Evolutionary conservation across 92 coral and sea anemone genomes (phyloP).

Genomic region (Bergia puertoricense): DNA sequence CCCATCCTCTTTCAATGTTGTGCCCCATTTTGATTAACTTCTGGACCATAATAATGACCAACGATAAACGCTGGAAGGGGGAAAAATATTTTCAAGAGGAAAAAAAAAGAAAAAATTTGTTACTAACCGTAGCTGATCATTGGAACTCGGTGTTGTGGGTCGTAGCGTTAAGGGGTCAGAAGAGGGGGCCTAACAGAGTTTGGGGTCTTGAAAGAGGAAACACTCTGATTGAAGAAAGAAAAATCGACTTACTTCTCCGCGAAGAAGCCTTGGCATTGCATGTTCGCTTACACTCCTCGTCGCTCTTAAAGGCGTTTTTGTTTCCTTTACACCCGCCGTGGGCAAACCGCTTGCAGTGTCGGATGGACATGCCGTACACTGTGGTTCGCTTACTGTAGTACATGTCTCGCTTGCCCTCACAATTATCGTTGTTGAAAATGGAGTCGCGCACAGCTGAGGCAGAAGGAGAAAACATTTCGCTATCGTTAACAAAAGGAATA

Average conservation of each 20-base stretch:
- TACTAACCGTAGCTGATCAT: too few species aligned
- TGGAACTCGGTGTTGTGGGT: not conserved
- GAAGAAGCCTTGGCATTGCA: slow-evolving; percentile 13
- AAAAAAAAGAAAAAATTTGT: too few species aligned
- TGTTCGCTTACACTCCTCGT: slow-evolving; percentile 12
- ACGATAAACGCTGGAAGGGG: too few species aligned
- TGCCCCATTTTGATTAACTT: too few species aligned
- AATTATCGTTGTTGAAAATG: slow-evolving; percentile 28
- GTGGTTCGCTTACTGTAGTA: slow-evolving; percentile 25
- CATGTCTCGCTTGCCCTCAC: slow-evolving; percentile 38
- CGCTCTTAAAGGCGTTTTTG: slow-evolving; percentile 1
- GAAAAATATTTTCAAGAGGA: too few species aligned
- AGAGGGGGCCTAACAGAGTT: too few species aligned
- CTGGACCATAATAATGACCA: too few species aligned
- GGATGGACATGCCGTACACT: slow-evolving; percentile 27
- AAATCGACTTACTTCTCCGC: slow-evolving; percentile 26
- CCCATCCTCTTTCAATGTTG: too few species aligned
- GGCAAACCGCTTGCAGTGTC: slow-evolving; percentile 27
- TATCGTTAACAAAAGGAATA: not conserved
- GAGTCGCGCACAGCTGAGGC: slow-evolving; percentile 27
- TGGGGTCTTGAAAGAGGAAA: too few species aligned
- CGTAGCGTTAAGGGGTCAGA: not conserved
- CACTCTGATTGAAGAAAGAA: too few species aligned
- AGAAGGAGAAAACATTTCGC: not conserved
- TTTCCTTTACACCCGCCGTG: slow-evolving; percentile 29